Evolutionary conservation across 2,888 invertebrate species (phyloP).

Genomic region (Idaea aversata): DNA sequence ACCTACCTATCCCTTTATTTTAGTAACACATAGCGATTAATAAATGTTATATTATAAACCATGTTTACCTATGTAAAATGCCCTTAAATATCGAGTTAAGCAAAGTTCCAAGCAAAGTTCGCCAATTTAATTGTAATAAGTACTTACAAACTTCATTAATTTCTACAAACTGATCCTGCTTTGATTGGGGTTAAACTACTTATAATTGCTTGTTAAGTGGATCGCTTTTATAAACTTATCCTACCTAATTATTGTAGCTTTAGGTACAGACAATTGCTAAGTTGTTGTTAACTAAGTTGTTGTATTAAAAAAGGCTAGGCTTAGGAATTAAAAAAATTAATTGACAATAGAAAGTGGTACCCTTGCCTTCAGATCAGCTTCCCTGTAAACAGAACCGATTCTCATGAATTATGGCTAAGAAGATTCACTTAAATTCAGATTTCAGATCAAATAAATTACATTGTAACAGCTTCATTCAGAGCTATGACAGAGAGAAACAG

Average conservation of each 20-base stretch:
- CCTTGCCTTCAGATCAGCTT: no score
- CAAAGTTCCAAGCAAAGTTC: slow-evolving; percentile 27
- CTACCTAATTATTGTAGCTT: neutral
- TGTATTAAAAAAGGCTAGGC: no score
- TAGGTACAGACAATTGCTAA: neutral
- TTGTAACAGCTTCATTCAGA: no score
- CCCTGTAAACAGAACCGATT: no score
- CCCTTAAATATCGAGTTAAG: slow-evolving; percentile 17
- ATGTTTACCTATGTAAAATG: slow-evolving; percentile 4
- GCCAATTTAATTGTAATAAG: slow-evolving; percentile 25
- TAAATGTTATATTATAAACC: neutral
- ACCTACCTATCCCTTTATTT: no score
- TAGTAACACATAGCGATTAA: neutral
- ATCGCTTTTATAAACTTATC: slow-evolving; percentile 14
- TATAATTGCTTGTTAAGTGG: slow-evolving; percentile 22
- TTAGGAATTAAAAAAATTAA: no score
- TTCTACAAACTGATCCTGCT: slow-evolving; percentile 7
- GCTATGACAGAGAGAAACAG: no score
- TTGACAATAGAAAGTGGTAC: no score
- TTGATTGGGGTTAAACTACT: slow-evolving; percentile 24
- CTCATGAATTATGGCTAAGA: no score
- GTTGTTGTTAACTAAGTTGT: neutral
- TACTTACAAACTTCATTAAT: slow-evolving; percentile 22
- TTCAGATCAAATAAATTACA: no score
- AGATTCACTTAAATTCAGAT: no score